Evolutionary conservation across 2,888 invertebrate species (phyloP), one percentile per base, ranked within the genome.

Genomic region (Neoaliturus tenellus): DNA sequence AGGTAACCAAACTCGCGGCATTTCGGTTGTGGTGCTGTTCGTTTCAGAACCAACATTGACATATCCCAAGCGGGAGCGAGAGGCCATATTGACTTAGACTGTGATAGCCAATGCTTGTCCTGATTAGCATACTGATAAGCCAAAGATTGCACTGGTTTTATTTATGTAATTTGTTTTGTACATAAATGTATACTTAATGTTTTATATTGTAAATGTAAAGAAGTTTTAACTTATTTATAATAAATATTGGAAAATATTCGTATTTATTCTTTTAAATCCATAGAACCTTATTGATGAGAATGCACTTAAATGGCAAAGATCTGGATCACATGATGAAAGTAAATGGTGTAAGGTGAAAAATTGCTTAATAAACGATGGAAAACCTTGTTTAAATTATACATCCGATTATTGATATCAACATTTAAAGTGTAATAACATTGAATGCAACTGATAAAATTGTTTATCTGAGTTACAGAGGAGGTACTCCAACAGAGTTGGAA

Each of bases 121-220:
- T 75, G 51, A 17, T 78, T 78, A 51, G 73, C 23, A 75, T 44
- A 28, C 31, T 31, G 10, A 78, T 31, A 33, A 35, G 78, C 78
- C 78, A 78, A 78, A 78, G 78, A 78, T 33, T n/a, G 25, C 51
- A 31, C 23, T 48, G 20, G 28, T 78, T 51, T 48, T 33, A 48
- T 78, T 51, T 31, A 55, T 14, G 35, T 55, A 35, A 20, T 78
- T 28, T 75, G 41, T 75, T 78, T 48, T 78, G 75, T 75, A 75
- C 23, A 75, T 20, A 78, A 12, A 78, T 78, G 75, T 78, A 78
- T 78, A 51, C 78, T 78, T 78, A 48, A n/a, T 78, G 78, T 78
- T 78, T 78, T 78, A 55, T 78, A 55, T 78, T 78, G 31, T 51
- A 28, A 78, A 35, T 78, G 51, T 78, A 78, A 75, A 75, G 14